Evolutionary conservation across 1,140 invertebrate genomes (phyloP).

Genomic region (Lordiphosa collinella): DNA sequence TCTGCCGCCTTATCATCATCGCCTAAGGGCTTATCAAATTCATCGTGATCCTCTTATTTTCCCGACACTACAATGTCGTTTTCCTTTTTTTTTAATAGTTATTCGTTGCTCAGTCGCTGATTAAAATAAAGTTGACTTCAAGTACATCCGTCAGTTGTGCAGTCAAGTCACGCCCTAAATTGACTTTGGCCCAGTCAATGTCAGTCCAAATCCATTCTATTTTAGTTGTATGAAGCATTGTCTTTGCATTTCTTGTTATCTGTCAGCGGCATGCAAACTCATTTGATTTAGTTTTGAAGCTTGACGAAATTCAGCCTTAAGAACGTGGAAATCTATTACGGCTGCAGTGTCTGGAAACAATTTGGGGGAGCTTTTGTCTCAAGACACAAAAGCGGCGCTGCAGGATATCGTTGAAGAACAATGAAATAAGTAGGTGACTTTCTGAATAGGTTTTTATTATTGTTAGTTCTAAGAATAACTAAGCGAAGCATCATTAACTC

Average conservation of each 20-base stretch:
- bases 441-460: no score
- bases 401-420: slow-evolving; percentile 18
- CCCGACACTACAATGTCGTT: slow-evolving; percentile 55
- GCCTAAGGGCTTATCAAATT: slow-evolving; percentile 64
- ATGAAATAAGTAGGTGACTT: no score
- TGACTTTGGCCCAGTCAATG: slow-evolving; percentile 37
- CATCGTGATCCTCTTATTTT: slow-evolving; percentile 44
- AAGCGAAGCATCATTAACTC: no score
- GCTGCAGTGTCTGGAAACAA: slow-evolving; percentile 32
- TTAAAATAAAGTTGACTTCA: slow-evolving; percentile 68
- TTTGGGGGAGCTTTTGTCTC: slow-evolving; percentile 38
- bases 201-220: slow-evolving; percentile 18
- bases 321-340: slow-evolving; percentile 34
- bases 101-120: slow-evolving; percentile 56
- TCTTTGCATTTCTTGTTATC: slow-evolving; percentile 31
- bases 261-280: slow-evolving; percentile 59
- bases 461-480: no score
- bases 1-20: slow-evolving; percentile 60
- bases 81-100: slow-evolving; percentile 37
- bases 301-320: slow-evolving; percentile 48
- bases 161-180: slow-evolving; percentile 70
- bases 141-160: slow-evolving; percentile 60
- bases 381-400: slow-evolving; percentile 31
- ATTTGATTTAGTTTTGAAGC: slow-evolving; percentile 64
- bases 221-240: slow-evolving; percentile 22